Evolutionary conservation across 2,888 invertebrate genomes (phyloP), one percentile per base, ranked within the genome.

Genomic region (Plagiodera versicolora): DNA sequence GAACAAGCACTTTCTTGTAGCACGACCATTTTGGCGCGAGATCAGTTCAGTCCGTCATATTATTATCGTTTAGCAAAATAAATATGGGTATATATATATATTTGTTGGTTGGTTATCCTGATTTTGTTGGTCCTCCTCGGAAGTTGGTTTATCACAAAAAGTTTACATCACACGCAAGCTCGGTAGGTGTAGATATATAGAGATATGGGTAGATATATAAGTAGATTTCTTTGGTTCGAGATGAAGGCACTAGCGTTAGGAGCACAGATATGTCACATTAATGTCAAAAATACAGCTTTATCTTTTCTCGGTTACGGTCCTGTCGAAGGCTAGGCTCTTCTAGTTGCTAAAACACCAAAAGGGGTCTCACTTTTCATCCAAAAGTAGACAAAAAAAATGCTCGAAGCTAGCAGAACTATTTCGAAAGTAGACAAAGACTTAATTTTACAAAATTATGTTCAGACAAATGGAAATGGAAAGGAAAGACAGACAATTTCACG

Each of bases 1-100:
- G 72, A 71, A 64, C 87, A 85, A 81, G 87, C 85, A 76, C 88
- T 86, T 79, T 90, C 90, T 80, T 92, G 87, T 75, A 92, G 86
- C 77, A 89, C 89, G 86, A 89, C 89, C 78, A 74, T 77, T 45
- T 64, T 68, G 65, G 65, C 56, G 35, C 56, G 60, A 62, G 64
- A 65, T 62, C 57, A 35, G 20, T 14, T 57, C 51, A 56, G 62
- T 57, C 55, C 64, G 67, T 67, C 63, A 67, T 67, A 60, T n/a
- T n/a, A n/a, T n/a, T n/a, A n/a, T 63, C 69, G 65, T 61, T 60
- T 61, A 16, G 30, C 46, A 57, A 56, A 53, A 44, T 44, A 53
- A 20, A 53, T 44, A 39, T 39, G 2, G 8, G 14, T 14, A 39
- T n/a, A 39, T 14, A 39, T n/a, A 11, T 14, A 39, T 39, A 39